These are phyloP conservation scores for Elachura formosa DNA, from an alignment of 2,113 vertebrate species.

Conservation along the genomic window DNA sequence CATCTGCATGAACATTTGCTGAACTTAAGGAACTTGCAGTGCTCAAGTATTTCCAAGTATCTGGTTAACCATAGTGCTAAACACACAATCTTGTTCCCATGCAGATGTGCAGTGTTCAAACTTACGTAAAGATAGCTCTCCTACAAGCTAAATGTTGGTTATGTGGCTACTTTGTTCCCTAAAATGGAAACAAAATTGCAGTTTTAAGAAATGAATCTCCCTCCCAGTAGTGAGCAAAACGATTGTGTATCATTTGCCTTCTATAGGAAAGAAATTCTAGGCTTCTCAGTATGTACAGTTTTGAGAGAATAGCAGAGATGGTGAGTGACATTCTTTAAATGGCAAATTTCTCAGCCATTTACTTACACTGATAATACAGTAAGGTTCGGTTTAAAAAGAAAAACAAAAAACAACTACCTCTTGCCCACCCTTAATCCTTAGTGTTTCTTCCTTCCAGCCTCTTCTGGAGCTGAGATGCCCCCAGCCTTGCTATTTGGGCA, in stretches of 20 bases:
- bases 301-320: not conserved
- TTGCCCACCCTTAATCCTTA: not conserved
- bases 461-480: not conserved
- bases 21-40: not conserved
- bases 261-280: not conserved
- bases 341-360: not conserved
- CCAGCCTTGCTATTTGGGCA: not conserved
- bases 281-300: not conserved
- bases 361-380: not conserved
- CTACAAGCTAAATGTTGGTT: not conserved
- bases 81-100: not conserved
- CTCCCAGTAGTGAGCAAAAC: not conserved
- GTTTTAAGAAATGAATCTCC: not conserved
- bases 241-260: not conserved
- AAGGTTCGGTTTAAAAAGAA: not conserved
- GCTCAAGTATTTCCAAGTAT: not conserved
- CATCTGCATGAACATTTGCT: not conserved
- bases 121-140: not conserved
- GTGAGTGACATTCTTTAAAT: not conserved
- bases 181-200: not conserved
- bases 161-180: not conserved
- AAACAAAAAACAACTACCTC: rapidly evolving
- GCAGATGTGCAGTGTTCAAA: not conserved
- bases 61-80: not conserved
- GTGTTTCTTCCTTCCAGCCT: not conserved